Evolutionary conservation across 2,888 invertebrate species (phyloP), one percentile per base, ranked within the genome.

Genomic region (Myopa testacea): DNA sequence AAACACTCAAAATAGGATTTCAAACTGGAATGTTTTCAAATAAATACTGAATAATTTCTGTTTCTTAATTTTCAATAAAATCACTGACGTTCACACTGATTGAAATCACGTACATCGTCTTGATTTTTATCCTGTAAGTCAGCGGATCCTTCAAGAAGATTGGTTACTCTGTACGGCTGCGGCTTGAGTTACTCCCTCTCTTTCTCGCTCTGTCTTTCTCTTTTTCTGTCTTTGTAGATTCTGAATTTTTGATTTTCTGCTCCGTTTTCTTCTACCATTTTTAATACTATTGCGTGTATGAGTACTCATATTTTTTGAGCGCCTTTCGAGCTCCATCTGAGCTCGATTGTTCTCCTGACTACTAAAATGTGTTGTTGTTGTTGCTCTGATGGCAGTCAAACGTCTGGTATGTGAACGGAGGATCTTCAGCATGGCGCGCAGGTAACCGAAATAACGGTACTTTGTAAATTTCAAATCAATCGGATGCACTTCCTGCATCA

Each of bases 391-490:
- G 38, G 14, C 40, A 4, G n/a, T n/a, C 60, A 37, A 55, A 19
- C 77, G 65, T 62, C 78, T 80, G 60, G 80, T 77, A 26, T 85
- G 81, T 1, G 37, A 67, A 40, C 80, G 76, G 72, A 86, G 76
- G 34, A 83, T 65, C 76, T 83, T 81, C 4, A 82, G 79, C 60
- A 86, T 74, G 4, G 82, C 80, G 60, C 82, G 82, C 63, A 86
- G 26, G 68, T 83, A 86, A 75, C 78, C 58, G 0, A 81, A 75
- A 65, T 84, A 87, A 14, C 83, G 80, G 26, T 80, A 81, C 73
- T 87, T 87, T 4, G 83, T 80, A 68, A 85, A 86, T 62, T 83
- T 80, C 3, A 84, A 80, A 74, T 87, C 87, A 68, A 84, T 79
- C 72, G 80, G 75, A 77, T 81, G 74, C 2, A 81, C 79, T n/a